Percentiles rank a stretch among this genome's conserved stretches.
phyloP scores from a whole-genome alignment of 2,113 vertebrate genomes.

The Scartelaos histophorus region DNA sequence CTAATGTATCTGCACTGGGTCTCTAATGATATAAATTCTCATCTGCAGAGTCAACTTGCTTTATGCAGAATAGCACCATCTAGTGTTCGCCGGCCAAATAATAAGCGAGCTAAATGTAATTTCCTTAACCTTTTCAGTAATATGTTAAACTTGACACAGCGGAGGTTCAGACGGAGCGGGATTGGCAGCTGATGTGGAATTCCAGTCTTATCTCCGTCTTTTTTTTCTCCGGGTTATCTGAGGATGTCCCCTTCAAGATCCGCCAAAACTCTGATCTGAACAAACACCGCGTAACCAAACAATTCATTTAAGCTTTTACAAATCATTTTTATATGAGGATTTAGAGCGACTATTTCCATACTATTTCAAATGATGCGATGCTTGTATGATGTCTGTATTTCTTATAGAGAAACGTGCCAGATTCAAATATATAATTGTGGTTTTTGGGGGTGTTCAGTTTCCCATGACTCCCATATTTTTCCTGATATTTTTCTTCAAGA shows the following conservation, averaged over 20 bases:
- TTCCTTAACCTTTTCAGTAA: background rate
- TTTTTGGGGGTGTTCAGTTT: background rate
- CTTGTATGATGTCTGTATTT: background rate
- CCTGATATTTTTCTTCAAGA: constrained; percentile 8
- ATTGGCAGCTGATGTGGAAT: constrained; percentile 19
- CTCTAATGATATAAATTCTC: too few species aligned
- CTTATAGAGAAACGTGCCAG: background rate
- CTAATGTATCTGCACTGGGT: too few species aligned
- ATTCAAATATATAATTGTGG: background rate
- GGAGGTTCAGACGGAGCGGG: background rate
- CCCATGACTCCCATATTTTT: constrained; percentile 4
- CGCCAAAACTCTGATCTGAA: constrained; percentile 18
- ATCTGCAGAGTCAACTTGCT: background rate
- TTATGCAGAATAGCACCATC: background rate
- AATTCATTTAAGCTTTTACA: constrained; percentile 14
- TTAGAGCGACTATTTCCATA: background rate
- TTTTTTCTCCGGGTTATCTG: constrained; percentile 6
- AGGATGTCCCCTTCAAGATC: constrained; percentile 4
- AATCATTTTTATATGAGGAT: constrained; percentile 16
- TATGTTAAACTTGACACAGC: constrained; percentile 1
- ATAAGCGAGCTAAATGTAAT: background rate
- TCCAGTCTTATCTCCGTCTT: constrained; percentile 12
- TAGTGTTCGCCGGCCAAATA: background rate
- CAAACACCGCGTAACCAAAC: constrained; percentile 30
- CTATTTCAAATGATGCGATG: background rate